A percentile compares a stretch with the other conserved stretches of the same genome.
Evolutionary conservation across 2,113 vertebrate genomes (phyloP).

Genomic region (Alethe diademata): DNA sequence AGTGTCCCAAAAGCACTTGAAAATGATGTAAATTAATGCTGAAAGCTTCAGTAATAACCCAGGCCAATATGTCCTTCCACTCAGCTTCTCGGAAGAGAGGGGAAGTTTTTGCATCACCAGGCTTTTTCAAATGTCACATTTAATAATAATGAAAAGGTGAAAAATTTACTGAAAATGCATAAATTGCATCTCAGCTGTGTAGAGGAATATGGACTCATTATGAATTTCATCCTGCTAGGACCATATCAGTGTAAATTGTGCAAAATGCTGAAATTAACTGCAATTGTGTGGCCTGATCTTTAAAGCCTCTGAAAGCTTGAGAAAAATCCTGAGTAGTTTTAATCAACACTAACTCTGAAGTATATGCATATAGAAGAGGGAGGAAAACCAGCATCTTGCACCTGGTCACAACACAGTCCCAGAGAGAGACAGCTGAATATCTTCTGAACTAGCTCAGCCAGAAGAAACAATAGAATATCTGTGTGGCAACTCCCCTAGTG

Average conservation of each 20-base stretch:
- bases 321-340: not conserved
- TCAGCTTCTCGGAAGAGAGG: not conserved
- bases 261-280: not conserved
- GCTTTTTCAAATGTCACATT: slow-evolving; percentile 4
- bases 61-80: not conserved
- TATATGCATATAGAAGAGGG: not conserved
- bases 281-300: not conserved
- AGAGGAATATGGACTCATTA: not conserved
- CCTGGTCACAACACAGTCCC: not conserved
- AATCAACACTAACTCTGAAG: not conserved
- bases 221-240: not conserved
- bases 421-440: not conserved
- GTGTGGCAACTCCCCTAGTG: not conserved
- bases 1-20: not conserved
- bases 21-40: slow-evolving; percentile 37
- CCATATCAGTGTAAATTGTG: not conserved
- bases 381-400: not conserved
- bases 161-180: not conserved
- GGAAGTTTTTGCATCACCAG: not conserved
- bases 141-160: not conserved
- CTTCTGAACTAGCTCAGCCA: not conserved
- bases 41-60: slow-evolving; percentile 6
- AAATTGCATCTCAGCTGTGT: not conserved
- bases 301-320: not conserved
- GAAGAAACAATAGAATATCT: not conserved